phyloP scores from a whole-genome alignment of 2,113 vertebrate species.

The Hemichromis elongatus region DNA sequence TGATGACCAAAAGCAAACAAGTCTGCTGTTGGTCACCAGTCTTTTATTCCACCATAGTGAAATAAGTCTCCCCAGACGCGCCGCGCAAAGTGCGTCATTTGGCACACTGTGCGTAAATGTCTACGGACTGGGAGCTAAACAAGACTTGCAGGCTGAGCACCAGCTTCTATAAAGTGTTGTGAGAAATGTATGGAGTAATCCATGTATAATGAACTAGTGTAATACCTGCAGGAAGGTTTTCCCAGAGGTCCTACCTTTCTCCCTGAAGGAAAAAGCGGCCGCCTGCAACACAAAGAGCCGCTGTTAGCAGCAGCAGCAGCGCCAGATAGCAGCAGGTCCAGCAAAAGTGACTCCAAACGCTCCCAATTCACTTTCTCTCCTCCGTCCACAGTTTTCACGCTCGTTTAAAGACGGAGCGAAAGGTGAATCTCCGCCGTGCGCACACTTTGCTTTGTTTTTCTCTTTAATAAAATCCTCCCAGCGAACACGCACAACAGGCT shows the following conservation, averaged over 20 bases:
- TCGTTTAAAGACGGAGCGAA: fast-evolving
- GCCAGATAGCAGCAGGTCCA: background rate
- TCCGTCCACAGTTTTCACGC: background rate
- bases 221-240: background rate
- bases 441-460: background rate
- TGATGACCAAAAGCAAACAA: background rate
- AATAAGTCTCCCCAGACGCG: background rate
- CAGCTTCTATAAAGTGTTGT: background rate
- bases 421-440: too few relatives aligned
- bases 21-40: background rate
- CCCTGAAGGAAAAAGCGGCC: background rate
- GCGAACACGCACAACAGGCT: slow-evolving; percentile 1
- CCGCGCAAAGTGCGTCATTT: background rate
- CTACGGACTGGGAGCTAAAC: background rate
- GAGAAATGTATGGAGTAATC: background rate
- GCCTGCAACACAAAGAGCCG: slow-evolving; percentile 51
- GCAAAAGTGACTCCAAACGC: background rate
- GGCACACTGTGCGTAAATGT: slow-evolving; percentile 29
- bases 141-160: too few relatives aligned
- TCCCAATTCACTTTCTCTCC: background rate
- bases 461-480: background rate
- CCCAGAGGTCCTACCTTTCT: slow-evolving; percentile 38
- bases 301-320: background rate
- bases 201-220: background rate
- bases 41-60: background rate